Conservation (phyloP, 2,797 vertebrate genomes). For the Brachymystax lenok region DNA sequence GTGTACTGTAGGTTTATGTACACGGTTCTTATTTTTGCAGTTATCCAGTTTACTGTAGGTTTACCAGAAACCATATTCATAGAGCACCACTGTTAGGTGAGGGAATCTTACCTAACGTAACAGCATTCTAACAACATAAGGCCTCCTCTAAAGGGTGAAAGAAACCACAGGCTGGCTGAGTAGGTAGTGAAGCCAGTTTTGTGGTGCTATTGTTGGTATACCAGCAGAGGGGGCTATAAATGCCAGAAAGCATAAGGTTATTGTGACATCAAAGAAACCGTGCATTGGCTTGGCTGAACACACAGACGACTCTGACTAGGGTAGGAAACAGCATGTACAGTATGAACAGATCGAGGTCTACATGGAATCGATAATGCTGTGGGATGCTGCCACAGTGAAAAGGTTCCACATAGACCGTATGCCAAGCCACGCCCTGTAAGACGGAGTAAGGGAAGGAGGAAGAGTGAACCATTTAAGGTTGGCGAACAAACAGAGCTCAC, state of each 20-base stretch:
- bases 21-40: too few species aligned
- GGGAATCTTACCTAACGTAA: background rate
- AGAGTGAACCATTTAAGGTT: background rate
- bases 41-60: background rate
- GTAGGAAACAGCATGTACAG: slow-evolving; percentile 10
- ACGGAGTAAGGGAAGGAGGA: background rate
- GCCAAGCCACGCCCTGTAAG: background rate
- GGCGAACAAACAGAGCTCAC: background rate
- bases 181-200: background rate
- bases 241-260: background rate
- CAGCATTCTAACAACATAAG: background rate
- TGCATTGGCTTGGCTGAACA: background rate
- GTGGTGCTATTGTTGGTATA: slow-evolving; percentile 10
- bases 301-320: slow-evolving; percentile 6
- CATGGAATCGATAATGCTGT: background rate
- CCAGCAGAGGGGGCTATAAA: slow-evolving; percentile 33
- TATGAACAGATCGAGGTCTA: background rate
- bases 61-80: background rate
- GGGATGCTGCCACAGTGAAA: background rate
- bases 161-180: background rate
- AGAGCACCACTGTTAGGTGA: background rate
- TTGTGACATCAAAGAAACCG: background rate
- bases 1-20: background rate
- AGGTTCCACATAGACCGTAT: too few species aligned
- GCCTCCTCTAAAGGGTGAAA: background rate